Base-by-base conservation (phyloP, 2,888 invertebrate species). In the Gibbula magus region DNA sequence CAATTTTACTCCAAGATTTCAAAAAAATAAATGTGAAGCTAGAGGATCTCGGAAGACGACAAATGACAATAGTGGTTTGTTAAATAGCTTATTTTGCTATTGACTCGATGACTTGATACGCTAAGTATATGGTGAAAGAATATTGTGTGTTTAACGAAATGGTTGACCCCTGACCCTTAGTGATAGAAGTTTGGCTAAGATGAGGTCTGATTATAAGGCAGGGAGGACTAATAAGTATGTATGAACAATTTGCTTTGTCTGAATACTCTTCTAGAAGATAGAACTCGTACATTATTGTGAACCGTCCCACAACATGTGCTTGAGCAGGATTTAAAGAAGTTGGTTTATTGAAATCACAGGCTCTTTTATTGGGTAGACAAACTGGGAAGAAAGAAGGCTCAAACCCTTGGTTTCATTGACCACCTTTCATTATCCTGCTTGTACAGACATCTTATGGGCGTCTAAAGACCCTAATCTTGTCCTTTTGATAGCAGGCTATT, bases 381-480 rank as follows among this genome's bases (percentile, higher is more conserved):
- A 29, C 29, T 32, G 25, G 25, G 61, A 61, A 61, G 22, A 61
- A 61, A 61, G 61, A 61, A n/a, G 22, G 22, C 10, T 32, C 29
- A 1, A 25, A 61, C 20, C 61, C 61, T 16, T 29, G 61, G 29
- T 29, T 22, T 61, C 61, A 29, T 25, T 61, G 29, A 29, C 22
- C 25, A 25, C 29, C 61, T 61, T 61, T 61, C 29, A 25, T 61
- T 61, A 61, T 61, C 16, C 29, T 61, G 29, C 25, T 32, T 32
- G 61, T 61, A 61, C 25, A 61, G 61, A 61, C 61, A 13, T 61
- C 61, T 61, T 61, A 61, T 61, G 61, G 61, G 61, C 61, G 61
- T 61, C 61, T 61, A 61, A 61, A 61, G 61, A 61, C 61, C 29
- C 16, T 61, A 61, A 61, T 61, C 61, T 61, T 61, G 61, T 61